Evolutionary conservation across 92 coral and sea anemone genomes (phyloP).

Genomic region (Epizoanthus stellaris): DNA sequence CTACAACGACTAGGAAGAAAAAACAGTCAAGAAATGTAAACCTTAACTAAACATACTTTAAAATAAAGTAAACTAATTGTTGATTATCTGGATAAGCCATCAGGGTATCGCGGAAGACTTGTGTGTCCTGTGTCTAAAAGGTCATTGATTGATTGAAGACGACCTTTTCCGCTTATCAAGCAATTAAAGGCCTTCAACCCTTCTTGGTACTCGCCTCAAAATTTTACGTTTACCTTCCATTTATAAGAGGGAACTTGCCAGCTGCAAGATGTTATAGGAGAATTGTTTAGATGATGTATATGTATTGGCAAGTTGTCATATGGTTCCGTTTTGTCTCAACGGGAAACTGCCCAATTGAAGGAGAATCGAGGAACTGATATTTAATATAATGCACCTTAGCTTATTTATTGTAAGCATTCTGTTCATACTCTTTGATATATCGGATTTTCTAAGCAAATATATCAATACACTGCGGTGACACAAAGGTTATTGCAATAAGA

Average conservation of each 20-base stretch:
- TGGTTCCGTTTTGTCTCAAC: not conserved
- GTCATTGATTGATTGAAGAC: not conserved
- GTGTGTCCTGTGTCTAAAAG: not conserved
- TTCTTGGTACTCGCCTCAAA: not conserved
- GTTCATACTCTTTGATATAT: slow-evolving; percentile 16
- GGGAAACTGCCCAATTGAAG: not conserved
- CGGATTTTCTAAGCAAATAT: slow-evolving; percentile 11
- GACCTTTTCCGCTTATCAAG: not conserved
- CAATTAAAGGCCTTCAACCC: not conserved
- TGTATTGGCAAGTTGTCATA: not conserved
- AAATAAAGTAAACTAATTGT: not conserved
- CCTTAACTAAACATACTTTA: not conserved
- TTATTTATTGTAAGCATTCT: slow-evolving; percentile 22
- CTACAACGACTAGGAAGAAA: not conserved
- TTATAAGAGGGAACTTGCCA: too few species aligned
- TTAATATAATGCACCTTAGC: not conserved
- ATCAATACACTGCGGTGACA: not conserved
- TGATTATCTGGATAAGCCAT: not conserved
- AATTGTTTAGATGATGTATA: too few species aligned
- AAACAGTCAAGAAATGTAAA: not conserved
- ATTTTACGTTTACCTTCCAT: too few species aligned
- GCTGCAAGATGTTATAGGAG: too few species aligned
- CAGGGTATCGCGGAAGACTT: not conserved
- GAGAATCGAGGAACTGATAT: slow-evolving; percentile 13
- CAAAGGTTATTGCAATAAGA: not conserved